Conservation (phyloP, 2,888 invertebrate species). For the Ectemnius continuus region DNA sequence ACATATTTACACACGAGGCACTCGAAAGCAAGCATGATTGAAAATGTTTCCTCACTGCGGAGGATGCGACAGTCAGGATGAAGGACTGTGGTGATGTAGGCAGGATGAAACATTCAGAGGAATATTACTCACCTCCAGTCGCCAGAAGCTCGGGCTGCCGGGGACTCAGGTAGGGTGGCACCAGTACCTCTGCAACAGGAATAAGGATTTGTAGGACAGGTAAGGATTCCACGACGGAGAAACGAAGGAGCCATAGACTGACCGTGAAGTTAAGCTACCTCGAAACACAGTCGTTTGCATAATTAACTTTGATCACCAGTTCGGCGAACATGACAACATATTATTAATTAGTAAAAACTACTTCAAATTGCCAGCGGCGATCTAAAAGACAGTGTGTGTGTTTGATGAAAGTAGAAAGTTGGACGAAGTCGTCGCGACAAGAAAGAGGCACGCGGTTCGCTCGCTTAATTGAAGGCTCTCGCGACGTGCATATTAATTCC, state of each 20-base stretch:
- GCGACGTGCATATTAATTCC: slow-evolving; percentile 62
- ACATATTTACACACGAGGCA: no score
- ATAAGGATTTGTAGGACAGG: slow-evolving; percentile 67
- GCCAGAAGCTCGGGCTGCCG: slow-evolving; percentile 79
- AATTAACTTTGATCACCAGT: no score
- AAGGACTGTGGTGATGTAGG: background rate
- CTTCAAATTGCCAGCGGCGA: background rate
- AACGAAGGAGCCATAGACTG: slow-evolving; percentile 24
- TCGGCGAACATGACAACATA: no score
- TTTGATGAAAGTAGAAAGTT: slow-evolving; percentile 17
- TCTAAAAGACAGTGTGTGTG: background rate
- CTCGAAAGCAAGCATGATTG: no score
- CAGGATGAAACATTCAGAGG: slow-evolving; percentile 22
- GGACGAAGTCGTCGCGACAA: slow-evolving; percentile 8
- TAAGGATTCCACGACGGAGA: slow-evolving; percentile 56
- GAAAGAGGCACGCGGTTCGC: slow-evolving; percentile 34
- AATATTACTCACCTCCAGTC: slow-evolving; percentile 80
- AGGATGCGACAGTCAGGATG: no score
- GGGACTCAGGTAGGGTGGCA: slow-evolving; percentile 79
- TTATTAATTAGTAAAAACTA: background rate
- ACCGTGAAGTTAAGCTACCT: slow-evolving; percentile 25
- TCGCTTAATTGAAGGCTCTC: slow-evolving; percentile 46
- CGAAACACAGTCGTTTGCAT: slow-evolving; percentile 1
- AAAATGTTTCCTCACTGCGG: slow-evolving; percentile 17
- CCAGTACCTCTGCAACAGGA: slow-evolving; percentile 79